Evolutionary conservation across 2,113 vertebrate genomes (phyloP).

Genomic region (Gasterosteus nipponicus): DNA sequence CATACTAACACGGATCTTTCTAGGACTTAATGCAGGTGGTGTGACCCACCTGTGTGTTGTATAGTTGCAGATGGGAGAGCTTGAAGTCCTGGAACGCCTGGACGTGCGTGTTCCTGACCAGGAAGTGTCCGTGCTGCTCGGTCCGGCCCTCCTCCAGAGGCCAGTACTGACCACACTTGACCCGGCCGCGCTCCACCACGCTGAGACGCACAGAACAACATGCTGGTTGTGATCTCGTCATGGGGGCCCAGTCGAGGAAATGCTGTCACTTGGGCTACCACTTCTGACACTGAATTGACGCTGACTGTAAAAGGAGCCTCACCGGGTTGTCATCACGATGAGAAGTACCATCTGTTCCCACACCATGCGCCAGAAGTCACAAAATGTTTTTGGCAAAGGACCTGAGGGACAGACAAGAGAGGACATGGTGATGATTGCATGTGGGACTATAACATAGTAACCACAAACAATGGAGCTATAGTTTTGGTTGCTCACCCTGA

Average conservation of each 20-base stretch:
- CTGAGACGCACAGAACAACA: slow-evolving; percentile 54
- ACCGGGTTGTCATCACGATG: slow-evolving; percentile 87
- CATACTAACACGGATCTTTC: background rate
- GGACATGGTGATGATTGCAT: background rate
- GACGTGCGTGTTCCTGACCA: slow-evolving; percentile 78
- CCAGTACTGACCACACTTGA: slow-evolving; percentile 87
- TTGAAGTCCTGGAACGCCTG: slow-evolving; percentile 84
- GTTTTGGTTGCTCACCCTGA: slow-evolving; percentile 76
- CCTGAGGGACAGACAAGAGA: slow-evolving; percentile 65
- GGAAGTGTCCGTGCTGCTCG: slow-evolving; percentile 80
- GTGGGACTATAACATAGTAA: background rate
- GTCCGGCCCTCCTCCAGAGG: slow-evolving; percentile 79
- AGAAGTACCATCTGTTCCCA: slow-evolving; percentile 87
- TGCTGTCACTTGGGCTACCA: background rate
- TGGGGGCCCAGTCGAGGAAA: background rate
- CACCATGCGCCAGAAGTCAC: slow-evolving; percentile 85
- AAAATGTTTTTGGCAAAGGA: slow-evolving; percentile 85
- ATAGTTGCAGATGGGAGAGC: slow-evolving; percentile 81
- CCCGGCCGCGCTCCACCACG: slow-evolving; percentile 82
- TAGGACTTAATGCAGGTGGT: background rate
- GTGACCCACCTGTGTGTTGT: slow-evolving; percentile 78
- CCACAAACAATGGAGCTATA: background rate
- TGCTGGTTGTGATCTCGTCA: background rate
- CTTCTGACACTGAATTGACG: background rate
- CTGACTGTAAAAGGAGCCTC: slow-evolving; percentile 29